Evolutionary conservation across 2,113 vertebrate genomes (phyloP).

Genomic region (Oxyura jamaicensis): DNA sequence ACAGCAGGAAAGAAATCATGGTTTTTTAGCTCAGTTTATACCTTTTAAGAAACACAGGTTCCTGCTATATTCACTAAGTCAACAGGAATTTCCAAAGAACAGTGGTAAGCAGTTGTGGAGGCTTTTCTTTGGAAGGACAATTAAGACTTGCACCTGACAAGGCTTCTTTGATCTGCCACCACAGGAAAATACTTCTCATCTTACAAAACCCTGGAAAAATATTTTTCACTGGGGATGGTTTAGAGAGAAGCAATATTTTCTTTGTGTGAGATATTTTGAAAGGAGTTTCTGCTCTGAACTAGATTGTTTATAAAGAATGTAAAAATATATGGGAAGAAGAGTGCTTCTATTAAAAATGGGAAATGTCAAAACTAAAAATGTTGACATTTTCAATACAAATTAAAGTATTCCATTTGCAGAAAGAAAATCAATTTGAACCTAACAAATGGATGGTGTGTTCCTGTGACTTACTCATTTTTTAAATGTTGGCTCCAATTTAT

Average conservation of each 20-base stretch:
- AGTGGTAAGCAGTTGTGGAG: neutral
- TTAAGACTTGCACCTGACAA: neutral
- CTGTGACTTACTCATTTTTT: neutral
- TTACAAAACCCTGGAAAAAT: neutral
- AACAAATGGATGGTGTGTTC: neutral
- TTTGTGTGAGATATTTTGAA: neutral
- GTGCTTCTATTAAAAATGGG: neutral
- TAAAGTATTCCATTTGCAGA: neutral
- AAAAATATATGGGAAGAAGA: neutral
- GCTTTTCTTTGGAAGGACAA: neutral
- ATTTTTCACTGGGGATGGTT: neutral
- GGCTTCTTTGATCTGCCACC: neutral
- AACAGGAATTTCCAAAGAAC: neutral
- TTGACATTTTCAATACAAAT: constrained; percentile 6
- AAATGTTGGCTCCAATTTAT: neutral
- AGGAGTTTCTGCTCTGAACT: neutral
- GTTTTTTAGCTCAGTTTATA: neutral
- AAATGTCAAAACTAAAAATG: neutral
- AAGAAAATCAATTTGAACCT: constrained; percentile 13
- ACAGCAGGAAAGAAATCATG: neutral
- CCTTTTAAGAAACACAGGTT: neutral
- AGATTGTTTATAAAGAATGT: neutral
- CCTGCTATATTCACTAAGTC: neutral
- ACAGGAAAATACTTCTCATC: neutral
- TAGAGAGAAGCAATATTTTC: neutral